Percentiles rank a stretch among this genome's conserved stretches.
These are phyloP conservation scores for Elachura formosa DNA, from an alignment of 2,113 vertebrate species.

Conservation along the genomic window DNA sequence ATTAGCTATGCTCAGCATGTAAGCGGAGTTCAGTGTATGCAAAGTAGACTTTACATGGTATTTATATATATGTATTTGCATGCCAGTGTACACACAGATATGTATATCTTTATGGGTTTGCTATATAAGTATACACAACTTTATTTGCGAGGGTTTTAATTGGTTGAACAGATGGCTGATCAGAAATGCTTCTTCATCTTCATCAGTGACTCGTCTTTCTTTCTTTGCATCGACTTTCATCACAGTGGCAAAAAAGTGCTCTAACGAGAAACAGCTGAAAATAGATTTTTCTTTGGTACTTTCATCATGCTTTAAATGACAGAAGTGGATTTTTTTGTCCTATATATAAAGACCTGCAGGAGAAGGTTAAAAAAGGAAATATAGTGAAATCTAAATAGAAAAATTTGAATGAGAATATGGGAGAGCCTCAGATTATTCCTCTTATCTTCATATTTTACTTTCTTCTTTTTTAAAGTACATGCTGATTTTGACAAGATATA, in stretches of 20 bases:
- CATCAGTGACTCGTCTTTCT: slow-evolving; percentile 69
- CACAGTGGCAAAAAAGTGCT: slow-evolving; percentile 59
- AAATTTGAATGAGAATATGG: slow-evolving; percentile 68
- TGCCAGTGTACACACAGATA: background rate
- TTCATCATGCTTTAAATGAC: slow-evolving; percentile 72
- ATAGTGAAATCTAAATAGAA: slow-evolving; percentile 71
- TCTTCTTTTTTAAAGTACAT: slow-evolving; percentile 61
- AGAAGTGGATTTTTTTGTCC: slow-evolving; percentile 67
- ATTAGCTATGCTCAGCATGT: slow-evolving; percentile 23
- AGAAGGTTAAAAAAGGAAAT: slow-evolving; percentile 74
- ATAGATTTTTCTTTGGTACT: slow-evolving; percentile 66
- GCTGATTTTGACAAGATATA: slow-evolving; percentile 73
- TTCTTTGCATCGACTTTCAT: slow-evolving; percentile 67
- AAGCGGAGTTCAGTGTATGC: background rate
- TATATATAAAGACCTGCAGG: slow-evolving; percentile 71
- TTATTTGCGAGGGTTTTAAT: slow-evolving; percentile 40
- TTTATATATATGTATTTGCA: background rate
- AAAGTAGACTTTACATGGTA: background rate
- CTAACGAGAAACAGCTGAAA: slow-evolving; percentile 73
- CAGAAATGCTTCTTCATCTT: slow-evolving; percentile 64
- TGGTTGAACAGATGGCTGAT: slow-evolving; percentile 65
- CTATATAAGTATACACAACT: slow-evolving; percentile 5
- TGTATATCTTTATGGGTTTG: slow-evolving; percentile 10
- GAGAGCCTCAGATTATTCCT: slow-evolving; percentile 59
- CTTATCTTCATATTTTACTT: slow-evolving; percentile 65